Evolutionary conservation across 2,888 invertebrate species (phyloP).

Genomic region (Serripes groenlandicus): DNA sequence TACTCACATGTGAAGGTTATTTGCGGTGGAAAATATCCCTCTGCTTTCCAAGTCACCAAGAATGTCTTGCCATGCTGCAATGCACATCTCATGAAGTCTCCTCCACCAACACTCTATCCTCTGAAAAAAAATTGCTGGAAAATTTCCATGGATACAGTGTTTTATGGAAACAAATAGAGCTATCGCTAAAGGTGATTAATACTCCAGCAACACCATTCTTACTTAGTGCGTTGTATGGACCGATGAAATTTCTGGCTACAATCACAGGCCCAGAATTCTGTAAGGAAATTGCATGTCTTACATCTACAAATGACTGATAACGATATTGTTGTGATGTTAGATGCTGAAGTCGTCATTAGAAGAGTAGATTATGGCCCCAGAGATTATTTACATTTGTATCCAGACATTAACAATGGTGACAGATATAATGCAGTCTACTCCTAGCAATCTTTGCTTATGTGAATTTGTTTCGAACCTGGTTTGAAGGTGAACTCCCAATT

Average conservation of each 20-base stretch:
- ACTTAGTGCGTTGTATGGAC: background rate
- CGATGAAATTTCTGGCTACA: background rate
- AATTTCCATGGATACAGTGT: background rate
- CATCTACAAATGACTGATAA: conserved; percentile 9
- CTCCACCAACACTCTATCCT: conserved; percentile 57
- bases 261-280: background rate
- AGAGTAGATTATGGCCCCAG: background rate
- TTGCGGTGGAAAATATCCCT: conserved; percentile 53
- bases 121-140: conserved; percentile 9
- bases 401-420: background rate
- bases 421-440: conserved; percentile 5
- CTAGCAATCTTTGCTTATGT: conserved; percentile 13
- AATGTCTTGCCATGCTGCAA: conserved; percentile 46
- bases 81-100: conserved; percentile 40
- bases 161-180: background rate
- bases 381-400: conserved; percentile 10
- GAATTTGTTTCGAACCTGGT: conserved; percentile 33
- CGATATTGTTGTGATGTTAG: background rate
- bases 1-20: conserved; percentile 40
- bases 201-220: conserved; percentile 1
- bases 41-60: conserved; percentile 42
- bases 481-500: conserved; percentile 52
- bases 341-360: background rate
- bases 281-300: background rate
- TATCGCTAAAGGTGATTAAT: background rate